Evolutionary conservation across 2,888 invertebrate species (phyloP).

Genomic region (Drosophila parthenogenetica): DNA sequence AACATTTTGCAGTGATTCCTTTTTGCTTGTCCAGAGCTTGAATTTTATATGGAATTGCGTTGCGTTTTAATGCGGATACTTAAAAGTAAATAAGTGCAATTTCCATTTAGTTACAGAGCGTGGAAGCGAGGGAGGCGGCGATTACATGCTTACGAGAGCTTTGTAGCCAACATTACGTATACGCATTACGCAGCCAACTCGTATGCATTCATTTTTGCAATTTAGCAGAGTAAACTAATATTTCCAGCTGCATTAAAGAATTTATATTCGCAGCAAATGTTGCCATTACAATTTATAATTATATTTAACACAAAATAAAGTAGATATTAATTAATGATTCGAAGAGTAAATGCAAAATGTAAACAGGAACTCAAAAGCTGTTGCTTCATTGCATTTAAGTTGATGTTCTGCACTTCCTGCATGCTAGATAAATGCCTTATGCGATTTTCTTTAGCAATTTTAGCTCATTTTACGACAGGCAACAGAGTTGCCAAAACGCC

Average conservation of each 20-base stretch:
- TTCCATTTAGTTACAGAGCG: slow-evolving; percentile 11
- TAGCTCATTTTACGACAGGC: slow-evolving; percentile 59
- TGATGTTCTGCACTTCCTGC: slow-evolving; percentile 27
- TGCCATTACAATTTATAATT: no score
- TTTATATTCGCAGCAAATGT: not conserved
- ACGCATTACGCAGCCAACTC: not conserved
- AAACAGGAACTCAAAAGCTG: slow-evolving; percentile 8
- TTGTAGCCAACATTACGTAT: not conserved
- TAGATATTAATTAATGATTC: not conserved
- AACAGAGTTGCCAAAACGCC: slow-evolving; percentile 58
- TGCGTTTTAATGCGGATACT: slow-evolving; percentile 25
- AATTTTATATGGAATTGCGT: slow-evolving; percentile 25
- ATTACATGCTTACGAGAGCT: not conserved
- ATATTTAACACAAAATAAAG: no score
- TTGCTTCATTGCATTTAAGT: slow-evolving; percentile 20
- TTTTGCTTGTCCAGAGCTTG: not conserved
- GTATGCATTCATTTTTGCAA: not conserved
- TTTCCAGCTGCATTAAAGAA: not conserved
- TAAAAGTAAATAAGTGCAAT: slow-evolving; percentile 35
- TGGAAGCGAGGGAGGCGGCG: not conserved
- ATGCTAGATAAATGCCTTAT: slow-evolving; percentile 32
- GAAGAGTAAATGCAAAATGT: slow-evolving; percentile 13
- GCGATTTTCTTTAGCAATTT: slow-evolving; percentile 41
- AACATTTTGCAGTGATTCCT: slow-evolving; percentile 35
- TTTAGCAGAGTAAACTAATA: not conserved